Evolutionary conservation across 1,140 invertebrate species (phyloP), one percentile per base, ranked within the genome.

Genomic region (Uloborus diversus): DNA sequence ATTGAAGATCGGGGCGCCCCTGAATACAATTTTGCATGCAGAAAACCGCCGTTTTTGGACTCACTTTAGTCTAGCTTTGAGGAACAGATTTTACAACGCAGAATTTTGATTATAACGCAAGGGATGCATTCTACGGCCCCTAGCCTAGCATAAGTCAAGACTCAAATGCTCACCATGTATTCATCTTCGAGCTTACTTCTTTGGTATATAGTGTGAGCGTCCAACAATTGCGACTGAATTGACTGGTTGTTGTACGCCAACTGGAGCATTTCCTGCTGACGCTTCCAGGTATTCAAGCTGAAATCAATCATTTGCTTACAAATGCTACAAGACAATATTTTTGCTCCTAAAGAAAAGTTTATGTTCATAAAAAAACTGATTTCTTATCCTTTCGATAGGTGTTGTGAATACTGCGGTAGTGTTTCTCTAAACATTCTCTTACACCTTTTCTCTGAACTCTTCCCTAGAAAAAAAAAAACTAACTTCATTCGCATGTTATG

Each of bases 241-340:
- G 30, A n/a, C 14, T 65, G 59, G 23, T 76, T 76, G 17, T 76
- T 37, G 47, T 65, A 56, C 5, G 59, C 59, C 9, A 76, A 27
- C 9, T 65, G 13, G 17, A 65, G 7, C 73, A 76, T 76, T 35
- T 76, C 73, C 28, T 76, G 42, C 20, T 76, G 73, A 20, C 73
- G 42, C 30, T 65, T 64, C 73, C 73, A 76, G 0, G 47, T 56
- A n/a, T 76, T 76, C 49, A 76, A n/a, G 17, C 73, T 76, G 49
- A 27, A 37, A 27, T 1, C 3, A 17, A 59, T 28, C 5, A 17
- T 53, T 11, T 17, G 4, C 23, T 53, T 5, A 53, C 5, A 17
- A 5, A 17, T 47, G 17, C 9, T 9, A 9, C 9, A 9, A 17
- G 37, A 9, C 37, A 9, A 9, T 47, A 47, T 47, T 9, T 47